Evolutionary conservation across 2,797 vertebrate genomes (phyloP).

Genomic region (Mormyrus hasselquistii): DNA sequence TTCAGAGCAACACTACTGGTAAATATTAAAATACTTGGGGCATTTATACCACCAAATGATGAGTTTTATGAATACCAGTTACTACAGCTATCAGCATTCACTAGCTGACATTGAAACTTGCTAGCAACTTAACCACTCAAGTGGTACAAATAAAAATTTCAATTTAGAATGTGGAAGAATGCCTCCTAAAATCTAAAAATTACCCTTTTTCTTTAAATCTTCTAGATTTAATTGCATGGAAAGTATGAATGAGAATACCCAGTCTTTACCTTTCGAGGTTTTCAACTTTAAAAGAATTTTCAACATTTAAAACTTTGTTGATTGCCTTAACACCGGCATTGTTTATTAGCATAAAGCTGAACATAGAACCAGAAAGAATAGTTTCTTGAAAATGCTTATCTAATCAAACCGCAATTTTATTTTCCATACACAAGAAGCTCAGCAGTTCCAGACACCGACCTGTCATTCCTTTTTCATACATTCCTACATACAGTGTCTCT

Average conservation of each 20-base stretch:
- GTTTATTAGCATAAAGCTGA: background rate
- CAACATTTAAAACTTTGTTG: background rate
- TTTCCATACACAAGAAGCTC: background rate
- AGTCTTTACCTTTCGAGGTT: background rate
- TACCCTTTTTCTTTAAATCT: background rate
- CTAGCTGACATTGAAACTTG: background rate
- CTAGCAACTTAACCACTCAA: background rate
- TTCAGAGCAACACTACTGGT: background rate
- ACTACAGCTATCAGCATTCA: background rate
- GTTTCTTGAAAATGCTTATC: background rate
- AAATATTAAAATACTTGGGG: background rate
- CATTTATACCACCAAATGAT: background rate
- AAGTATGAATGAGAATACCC: background rate
- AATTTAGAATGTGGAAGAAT: background rate
- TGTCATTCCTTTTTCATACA: background rate
- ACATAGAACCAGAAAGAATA: too few species aligned
- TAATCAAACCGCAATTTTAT: background rate
- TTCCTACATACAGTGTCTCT: background rate
- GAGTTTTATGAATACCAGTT: background rate
- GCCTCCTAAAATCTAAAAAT: background rate
- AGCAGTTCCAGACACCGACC: background rate
- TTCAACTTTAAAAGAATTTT: background rate
- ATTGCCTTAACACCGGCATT: background rate
- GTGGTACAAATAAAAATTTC: background rate
- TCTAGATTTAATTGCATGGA: background rate